Base-by-base conservation (phyloP, 2,797 vertebrate species). In the Anomalospiza imberbis region DNA sequence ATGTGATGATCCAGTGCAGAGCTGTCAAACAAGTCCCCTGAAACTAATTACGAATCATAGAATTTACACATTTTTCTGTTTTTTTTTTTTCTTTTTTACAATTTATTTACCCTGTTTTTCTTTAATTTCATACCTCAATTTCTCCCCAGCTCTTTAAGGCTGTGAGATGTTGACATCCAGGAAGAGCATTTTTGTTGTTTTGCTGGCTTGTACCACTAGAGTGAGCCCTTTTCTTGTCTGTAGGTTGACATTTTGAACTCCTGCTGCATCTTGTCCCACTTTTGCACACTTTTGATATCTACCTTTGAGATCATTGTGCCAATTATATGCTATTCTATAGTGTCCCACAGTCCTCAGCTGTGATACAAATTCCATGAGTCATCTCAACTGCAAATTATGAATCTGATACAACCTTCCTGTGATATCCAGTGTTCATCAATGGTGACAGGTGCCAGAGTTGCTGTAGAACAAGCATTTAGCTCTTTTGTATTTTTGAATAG, bases 191-290 rank as follows among this genome's bases (percentile, higher is more conserved):
- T 77, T 60, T 50, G 7, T 21, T 86, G 50, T 81, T 84, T 91
- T 86, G 5, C 71, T 93, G 77, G 5, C 12, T 92, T 82, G 40
- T 70, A 66, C 95, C 89, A 94, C 89, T 93, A 92, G 84, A 93
- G 93, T 0, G 84, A 96, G 84, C 77, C 77, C 63, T 96, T 95
- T 91, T 96, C 84, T 91, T 96, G 67, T 48, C 38, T 88, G 73
- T 54, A 36, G 54, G 88, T 65, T 14, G 20, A 58, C 40, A 54
- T 65, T 89, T 93, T 92, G 77, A 79, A 84, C 71, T 75, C 29
- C 17, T 70, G 6, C 15, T 89, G 77, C n/a, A 89, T 60, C 40
- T 75, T 70, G 34, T 73, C 40, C 55, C 36, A 76, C 17, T 68
- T 86, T 28, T 51, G 7, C 18, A 45, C 25, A 51, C 32, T 28